A percentile compares a stretch with the other conserved stretches of the same genome.
Conservation (phyloP, 2,888 invertebrate species). For the Lamellibrachia columna region DNA sequence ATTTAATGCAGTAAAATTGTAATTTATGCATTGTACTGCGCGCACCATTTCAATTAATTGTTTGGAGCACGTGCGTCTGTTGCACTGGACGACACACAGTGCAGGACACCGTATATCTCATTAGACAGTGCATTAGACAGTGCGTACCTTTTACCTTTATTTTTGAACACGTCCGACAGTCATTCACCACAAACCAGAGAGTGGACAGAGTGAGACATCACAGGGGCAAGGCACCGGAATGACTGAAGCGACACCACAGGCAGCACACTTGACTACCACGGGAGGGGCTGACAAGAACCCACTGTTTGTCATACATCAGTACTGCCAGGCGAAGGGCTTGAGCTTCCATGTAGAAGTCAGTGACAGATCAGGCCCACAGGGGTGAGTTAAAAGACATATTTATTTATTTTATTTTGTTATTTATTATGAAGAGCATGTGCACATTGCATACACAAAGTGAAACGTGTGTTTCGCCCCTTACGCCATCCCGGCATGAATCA, state of each 20-base stretch:
- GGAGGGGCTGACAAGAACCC: conserved; percentile 40
- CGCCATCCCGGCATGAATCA: too few relatives aligned
- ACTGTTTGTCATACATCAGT: conserved; percentile 47
- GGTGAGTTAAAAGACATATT: not conserved
- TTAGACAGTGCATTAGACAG: too few relatives aligned
- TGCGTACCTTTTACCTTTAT: not conserved
- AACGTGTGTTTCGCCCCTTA: too few relatives aligned
- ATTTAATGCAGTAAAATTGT: too few relatives aligned
- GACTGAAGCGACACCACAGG: not conserved
- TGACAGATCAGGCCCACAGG: conserved; percentile 43
- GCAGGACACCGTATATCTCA: too few relatives aligned
- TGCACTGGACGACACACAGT: too few relatives aligned
- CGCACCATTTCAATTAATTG: too few relatives aligned
- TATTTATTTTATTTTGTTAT: too few relatives aligned
- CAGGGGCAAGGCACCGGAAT: not conserved
- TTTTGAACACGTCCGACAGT: not conserved
- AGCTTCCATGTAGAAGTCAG: conserved; percentile 45
- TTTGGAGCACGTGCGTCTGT: too few relatives aligned
- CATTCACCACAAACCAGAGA: not conserved
- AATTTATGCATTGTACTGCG: too few relatives aligned
- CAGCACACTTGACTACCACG: conserved; percentile 13
- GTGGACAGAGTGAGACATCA: not conserved
- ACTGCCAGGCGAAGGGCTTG: conserved; percentile 43
- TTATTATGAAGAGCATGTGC: too few relatives aligned
- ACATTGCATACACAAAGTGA: too few relatives aligned